phyloP scores from a whole-genome alignment of 2,113 vertebrate genomes.

The Tachysurus vachellii region DNA sequence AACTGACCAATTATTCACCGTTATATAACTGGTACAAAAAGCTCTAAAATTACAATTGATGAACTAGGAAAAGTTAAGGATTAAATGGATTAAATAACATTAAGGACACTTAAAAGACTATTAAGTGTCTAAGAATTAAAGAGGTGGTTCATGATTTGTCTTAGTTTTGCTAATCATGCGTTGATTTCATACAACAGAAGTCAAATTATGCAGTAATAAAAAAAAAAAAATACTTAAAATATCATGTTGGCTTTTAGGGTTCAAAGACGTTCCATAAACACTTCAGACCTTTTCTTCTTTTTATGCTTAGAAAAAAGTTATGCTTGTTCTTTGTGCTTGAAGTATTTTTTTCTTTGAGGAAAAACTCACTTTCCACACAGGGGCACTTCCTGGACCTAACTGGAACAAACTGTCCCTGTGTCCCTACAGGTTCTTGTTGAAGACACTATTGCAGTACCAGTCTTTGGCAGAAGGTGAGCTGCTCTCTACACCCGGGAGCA shows the following conservation, averaged over 20 bases:
- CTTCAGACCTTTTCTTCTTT: not conserved
- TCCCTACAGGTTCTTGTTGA: conserved; percentile 79
- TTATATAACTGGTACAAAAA: not conserved
- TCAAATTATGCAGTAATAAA: too few relatives aligned
- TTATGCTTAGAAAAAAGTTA: not conserved
- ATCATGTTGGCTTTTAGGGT: not conserved
- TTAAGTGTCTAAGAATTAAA: not conserved
- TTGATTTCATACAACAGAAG: not conserved
- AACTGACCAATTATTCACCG: not conserved
- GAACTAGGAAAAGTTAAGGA: not conserved
- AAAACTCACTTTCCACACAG: not conserved
- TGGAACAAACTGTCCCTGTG: too few relatives aligned
- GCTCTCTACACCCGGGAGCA: conserved; percentile 60
- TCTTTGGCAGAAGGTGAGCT: conserved; percentile 79
- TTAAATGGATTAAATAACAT: not conserved
- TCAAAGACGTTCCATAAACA: not conserved
- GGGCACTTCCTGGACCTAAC: not conserved
- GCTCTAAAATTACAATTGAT: not conserved
- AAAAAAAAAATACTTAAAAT: not conserved
- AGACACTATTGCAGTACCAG: conserved; percentile 84
- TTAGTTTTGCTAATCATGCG: not conserved
- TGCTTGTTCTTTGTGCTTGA: not conserved
- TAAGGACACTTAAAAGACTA: not conserved
- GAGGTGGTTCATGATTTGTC: not conserved
- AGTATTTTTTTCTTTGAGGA: not conserved